phyloP scores from a whole-genome alignment of 2,888 invertebrate species.

The Candidula unifasciata region DNA sequence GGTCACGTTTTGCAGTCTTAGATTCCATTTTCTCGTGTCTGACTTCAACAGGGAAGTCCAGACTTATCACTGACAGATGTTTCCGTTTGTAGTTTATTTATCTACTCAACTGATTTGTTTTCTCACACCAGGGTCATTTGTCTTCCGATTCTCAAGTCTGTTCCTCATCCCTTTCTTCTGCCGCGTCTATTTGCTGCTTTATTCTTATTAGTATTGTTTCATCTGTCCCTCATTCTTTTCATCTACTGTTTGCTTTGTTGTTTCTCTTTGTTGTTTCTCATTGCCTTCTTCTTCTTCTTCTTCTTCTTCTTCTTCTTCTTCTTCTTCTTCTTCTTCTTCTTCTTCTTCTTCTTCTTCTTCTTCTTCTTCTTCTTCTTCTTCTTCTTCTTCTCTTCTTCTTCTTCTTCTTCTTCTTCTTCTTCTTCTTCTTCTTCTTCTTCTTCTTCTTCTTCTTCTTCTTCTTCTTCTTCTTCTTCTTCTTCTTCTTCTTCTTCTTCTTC shows the following conservation, averaged over 20 bases:
- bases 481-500: not conserved
- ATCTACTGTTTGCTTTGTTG: not conserved
- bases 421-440: not conserved
- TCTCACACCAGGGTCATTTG: too few relatives aligned
- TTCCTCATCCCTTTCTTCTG: not conserved
- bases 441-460: not conserved
- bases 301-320: not conserved
- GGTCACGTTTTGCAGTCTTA: too few relatives aligned
- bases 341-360: not conserved
- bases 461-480: not conserved
- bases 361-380: not conserved
- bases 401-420: not conserved
- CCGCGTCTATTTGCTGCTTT: not conserved
- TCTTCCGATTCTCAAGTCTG: too few relatives aligned
- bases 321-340: not conserved
- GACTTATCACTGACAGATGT: too few relatives aligned
- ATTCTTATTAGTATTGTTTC: not conserved
- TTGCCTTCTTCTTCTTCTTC: not conserved
- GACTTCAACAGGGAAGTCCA: too few relatives aligned
- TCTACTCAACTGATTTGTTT: too few relatives aligned
- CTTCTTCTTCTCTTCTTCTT: not conserved
- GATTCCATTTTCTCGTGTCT: too few relatives aligned
- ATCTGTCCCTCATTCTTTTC: not conserved
- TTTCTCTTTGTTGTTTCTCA: not conserved
- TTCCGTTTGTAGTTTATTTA: too few relatives aligned